These are phyloP conservation scores for Cyprinodon variegatus DNA, from an alignment of 2,113 vertebrate genomes.

Conservation along the genomic window DNA sequence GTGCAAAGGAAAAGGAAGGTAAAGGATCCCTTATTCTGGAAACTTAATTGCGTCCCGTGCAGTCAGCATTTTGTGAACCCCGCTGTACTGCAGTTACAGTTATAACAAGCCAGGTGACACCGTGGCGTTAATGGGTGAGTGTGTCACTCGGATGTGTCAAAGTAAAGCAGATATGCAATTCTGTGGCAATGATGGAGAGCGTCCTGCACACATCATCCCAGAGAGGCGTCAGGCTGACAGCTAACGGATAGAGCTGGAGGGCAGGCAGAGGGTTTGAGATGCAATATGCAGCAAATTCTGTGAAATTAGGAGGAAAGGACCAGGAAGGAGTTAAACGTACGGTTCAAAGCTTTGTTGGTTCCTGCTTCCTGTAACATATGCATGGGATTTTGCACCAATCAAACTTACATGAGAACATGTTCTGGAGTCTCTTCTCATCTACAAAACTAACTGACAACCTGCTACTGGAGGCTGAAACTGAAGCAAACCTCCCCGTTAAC, in stretches of 20 bases:
- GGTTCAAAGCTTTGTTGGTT: background rate
- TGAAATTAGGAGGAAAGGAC: slow-evolving; percentile 51
- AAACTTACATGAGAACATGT: background rate
- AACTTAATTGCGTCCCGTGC: background rate
- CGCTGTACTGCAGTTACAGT: slow-evolving; percentile 12
- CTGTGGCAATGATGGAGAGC: slow-evolving; percentile 64
- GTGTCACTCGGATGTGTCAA: slow-evolving; percentile 64
- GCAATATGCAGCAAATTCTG: slow-evolving; percentile 44
- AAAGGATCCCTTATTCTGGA: slow-evolving; percentile 11
- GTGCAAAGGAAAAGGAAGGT: background rate
- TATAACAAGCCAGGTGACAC: slow-evolving; percentile 58
- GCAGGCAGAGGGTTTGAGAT: slow-evolving; percentile 54
- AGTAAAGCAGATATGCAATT: slow-evolving; percentile 54
- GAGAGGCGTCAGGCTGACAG: slow-evolving; percentile 57
- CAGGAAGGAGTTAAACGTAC: slow-evolving; percentile 24
- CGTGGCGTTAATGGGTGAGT: slow-evolving; percentile 48
- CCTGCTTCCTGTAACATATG: background rate
- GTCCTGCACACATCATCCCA: slow-evolving; percentile 46
- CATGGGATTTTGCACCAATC: background rate
- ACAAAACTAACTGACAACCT: background rate
- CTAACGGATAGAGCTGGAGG: slow-evolving; percentile 55
- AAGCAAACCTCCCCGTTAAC: slow-evolving; percentile 26
- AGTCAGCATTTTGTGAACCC: background rate
- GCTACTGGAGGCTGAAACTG: slow-evolving; percentile 3
- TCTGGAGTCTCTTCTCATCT: background rate